Conservation (phyloP, 2,797 vertebrate species). For the Scarus forsteni region DNA sequence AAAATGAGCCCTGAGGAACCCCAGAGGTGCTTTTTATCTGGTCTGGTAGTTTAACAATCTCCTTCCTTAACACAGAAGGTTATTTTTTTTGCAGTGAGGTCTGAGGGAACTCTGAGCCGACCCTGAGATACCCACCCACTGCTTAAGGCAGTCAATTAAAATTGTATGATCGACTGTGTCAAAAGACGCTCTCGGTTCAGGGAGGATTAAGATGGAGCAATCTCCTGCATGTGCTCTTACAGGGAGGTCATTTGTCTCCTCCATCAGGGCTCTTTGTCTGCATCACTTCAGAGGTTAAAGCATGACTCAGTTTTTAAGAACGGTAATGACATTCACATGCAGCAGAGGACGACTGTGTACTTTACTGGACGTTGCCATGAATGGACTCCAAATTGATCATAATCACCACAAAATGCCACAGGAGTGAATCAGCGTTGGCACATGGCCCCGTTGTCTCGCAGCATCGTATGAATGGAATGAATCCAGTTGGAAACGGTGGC, state of each 20-base stretch:
- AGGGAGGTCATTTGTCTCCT: conserved; percentile 39
- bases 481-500: conserved; percentile 35
- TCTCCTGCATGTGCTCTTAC: conserved; percentile 43
- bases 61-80: conserved; percentile 23
- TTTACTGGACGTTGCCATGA: neutral
- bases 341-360: neutral
- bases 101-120: conserved; percentile 30
- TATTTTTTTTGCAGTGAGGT: conserved; percentile 13
- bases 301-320: neutral
- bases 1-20: conserved; percentile 13
- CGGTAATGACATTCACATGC: neutral
- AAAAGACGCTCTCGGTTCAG: conserved; percentile 56
- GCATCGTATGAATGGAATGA: conserved; percentile 31
- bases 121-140: conserved; percentile 39
- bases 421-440: conserved; percentile 8
- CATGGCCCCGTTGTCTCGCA: conserved; percentile 36
- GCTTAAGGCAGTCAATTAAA: conserved; percentile 69
- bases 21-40: neutral
- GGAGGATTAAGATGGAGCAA: conserved; percentile 51
- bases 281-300: neutral
- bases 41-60: conserved; percentile 6
- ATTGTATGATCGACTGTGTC: conserved; percentile 69
- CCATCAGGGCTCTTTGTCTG: conserved; percentile 6
- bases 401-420: neutral
- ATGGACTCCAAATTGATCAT: conserved; percentile 12